Evolutionary conservation across 2,888 invertebrate species (phyloP), one percentile per base, ranked within the genome.

Genomic region (Hedya salicella): DNA sequence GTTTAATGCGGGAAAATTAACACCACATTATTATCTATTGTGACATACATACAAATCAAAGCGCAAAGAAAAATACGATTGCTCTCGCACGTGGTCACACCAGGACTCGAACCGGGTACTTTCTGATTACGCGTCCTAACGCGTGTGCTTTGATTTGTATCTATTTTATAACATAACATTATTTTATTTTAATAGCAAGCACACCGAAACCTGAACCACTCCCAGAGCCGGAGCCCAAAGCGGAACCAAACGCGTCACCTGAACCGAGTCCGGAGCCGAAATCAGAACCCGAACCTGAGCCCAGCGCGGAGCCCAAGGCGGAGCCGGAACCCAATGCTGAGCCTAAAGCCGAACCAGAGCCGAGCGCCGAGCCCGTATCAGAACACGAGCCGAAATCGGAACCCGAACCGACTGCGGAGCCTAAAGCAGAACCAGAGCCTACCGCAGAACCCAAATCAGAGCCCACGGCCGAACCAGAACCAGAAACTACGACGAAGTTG

Each of bases 391-490:
- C 92, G 0, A 85, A 83, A 74, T 78, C 86, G 0, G 79, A 78
- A 56, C 76, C 83, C 25, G 69, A 75, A 67, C 69, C 70, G 9
- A 50, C 42, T 2, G 49, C 76, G 1, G 79, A 80, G 70, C 79
- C 85, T 0, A 77, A 79, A 61, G 71, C 83, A 1, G 81, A 87
- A 74, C 82, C 89, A 1, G 86, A 85, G 73, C 80, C 91, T 0
- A 84, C 83, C 57, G 78, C 87, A 32, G 85, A 86, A 71, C 81
- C 88, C 13, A 86, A 92, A 73, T 85, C 93, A 0, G 88, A 88
- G 60, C 80, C 92, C 4, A 60, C 50, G 13, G 11, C 68, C 1
- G 83, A 86, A 73, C 82, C 89, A 14, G 75, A 80, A 68, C 81
- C 89, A 0, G 82, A 87, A 46, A 78, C 91, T 0, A 76, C 80